A percentile compares a stretch with the other conserved stretches of the same genome.
Evolutionary conservation across 2,113 vertebrate species (phyloP).

Genomic region (Hippocampus zosterae): DNA sequence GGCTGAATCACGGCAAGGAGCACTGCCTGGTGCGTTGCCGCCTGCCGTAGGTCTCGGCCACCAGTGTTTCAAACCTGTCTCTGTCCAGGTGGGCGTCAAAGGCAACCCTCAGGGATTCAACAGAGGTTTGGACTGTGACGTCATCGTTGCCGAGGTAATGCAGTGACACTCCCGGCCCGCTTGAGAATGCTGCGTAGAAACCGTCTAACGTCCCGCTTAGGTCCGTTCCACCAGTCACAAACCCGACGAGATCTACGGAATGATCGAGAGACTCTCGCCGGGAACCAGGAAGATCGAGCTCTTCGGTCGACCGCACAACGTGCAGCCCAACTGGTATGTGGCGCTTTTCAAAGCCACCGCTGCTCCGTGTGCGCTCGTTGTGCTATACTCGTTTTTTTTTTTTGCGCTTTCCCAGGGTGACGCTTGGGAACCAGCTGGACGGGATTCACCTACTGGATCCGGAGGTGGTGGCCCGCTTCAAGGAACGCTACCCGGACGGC

Average conservation of each 20-base stretch:
- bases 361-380: background rate
- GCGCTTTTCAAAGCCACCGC: background rate
- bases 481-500: constrained; percentile 85
- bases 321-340: constrained; percentile 86
- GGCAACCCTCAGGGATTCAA: constrained; percentile 92
- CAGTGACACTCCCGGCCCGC: background rate
- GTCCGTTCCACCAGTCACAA: constrained; percentile 93
- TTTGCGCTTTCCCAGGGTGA: constrained; percentile 72
- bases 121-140: constrained; percentile 87
- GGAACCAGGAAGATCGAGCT: constrained; percentile 90
- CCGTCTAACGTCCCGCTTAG: constrained; percentile 42
- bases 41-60: too few relatives aligned
- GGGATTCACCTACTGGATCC: constrained; percentile 89
- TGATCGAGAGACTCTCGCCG: constrained; percentile 89
- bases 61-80: background rate
- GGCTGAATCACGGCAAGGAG: constrained; percentile 92
- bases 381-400: background rate
- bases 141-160: constrained; percentile 88
- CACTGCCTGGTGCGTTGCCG: constrained; percentile 79
- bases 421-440: constrained; percentile 88
- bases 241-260: constrained; percentile 91
- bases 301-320: constrained; percentile 89
- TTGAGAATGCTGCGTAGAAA: background rate
- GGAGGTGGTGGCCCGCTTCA: constrained; percentile 86
- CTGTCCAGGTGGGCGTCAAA: constrained; percentile 83